phyloP scores from a whole-genome alignment of 2,888 invertebrate genomes.

The Volucella inflata region DNA sequence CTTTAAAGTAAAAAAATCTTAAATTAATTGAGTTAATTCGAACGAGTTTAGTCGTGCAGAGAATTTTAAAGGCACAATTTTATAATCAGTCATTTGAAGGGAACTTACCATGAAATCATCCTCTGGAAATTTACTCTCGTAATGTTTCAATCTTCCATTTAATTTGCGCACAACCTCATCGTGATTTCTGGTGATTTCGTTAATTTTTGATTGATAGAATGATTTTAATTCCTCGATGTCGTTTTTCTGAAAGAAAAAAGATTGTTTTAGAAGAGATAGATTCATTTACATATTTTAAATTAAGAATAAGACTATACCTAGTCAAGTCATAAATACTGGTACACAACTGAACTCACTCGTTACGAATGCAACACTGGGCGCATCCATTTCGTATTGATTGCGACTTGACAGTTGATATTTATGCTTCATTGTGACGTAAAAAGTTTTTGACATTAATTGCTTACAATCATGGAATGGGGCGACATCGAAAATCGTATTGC shows the following conservation, averaged over 20 bases:
- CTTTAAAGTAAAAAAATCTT: constrained; percentile 12
- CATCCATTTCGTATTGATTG: too few relatives aligned
- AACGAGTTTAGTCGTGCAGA: constrained; percentile 65
- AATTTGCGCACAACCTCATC: constrained; percentile 80
- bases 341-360: too few relatives aligned
- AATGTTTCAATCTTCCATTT: constrained; percentile 80
- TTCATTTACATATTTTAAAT: constrained; percentile 3
- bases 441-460: too few relatives aligned
- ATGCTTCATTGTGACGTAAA: too few relatives aligned
- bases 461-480: too few relatives aligned
- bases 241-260: constrained; percentile 76
- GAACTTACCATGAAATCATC: constrained; percentile 83
- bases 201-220: constrained; percentile 82
- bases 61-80: background rate
- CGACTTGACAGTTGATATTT: too few relatives aligned
- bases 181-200: constrained; percentile 80
- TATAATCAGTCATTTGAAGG: background rate
- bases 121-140: constrained; percentile 81
- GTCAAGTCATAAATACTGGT: too few relatives aligned
- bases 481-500: too few relatives aligned
- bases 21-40: constrained; percentile 64
- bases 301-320: too few relatives aligned
- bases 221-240: constrained; percentile 81
- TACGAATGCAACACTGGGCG: too few relatives aligned
- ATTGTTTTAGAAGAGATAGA: background rate